phyloP scores from a whole-genome alignment of 2,113 vertebrate species.

The Cryptomyrus ogoouensis region DNA sequence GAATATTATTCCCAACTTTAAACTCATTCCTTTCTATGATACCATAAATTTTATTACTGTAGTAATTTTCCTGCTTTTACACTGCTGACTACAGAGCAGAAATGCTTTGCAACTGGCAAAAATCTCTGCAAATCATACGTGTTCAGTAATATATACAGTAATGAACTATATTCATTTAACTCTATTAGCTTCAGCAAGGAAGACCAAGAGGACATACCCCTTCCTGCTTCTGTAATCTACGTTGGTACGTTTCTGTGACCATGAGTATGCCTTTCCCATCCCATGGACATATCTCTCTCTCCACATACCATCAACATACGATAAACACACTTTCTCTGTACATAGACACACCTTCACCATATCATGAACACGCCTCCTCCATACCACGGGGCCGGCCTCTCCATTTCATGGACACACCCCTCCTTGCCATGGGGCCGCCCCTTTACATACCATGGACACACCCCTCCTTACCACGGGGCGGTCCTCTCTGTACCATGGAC shows the following conservation, averaged over 20 bases:
- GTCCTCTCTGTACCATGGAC: not conserved
- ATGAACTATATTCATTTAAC: not conserved
- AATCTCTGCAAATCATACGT: not conserved
- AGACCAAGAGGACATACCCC: not conserved
- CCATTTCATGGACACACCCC: not conserved
- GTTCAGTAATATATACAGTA: not conserved
- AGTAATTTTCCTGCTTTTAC: not conserved
- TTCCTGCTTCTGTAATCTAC: not conserved
- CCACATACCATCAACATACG: not conserved
- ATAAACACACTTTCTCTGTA: not conserved
- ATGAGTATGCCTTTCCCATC: not conserved
- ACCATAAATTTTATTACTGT: not conserved
- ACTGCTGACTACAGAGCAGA: not conserved
- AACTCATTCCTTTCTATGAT: not conserved
- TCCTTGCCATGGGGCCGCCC: not conserved
- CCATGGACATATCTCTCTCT: not conserved
- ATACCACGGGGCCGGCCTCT: not conserved
- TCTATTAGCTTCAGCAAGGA: not conserved
- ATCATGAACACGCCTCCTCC: not conserved
- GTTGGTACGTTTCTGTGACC: not conserved
- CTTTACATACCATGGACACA: not conserved
- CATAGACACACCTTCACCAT: not conserved
- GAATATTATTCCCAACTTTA: constrained; percentile 1
- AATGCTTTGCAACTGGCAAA: not conserved
- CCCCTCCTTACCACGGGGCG: not conserved